Percentiles rank a stretch among this genome's conserved stretches.
Evolutionary conservation across 1,140 invertebrate species (phyloP).

Genomic region (Papilio polytes): DNA sequence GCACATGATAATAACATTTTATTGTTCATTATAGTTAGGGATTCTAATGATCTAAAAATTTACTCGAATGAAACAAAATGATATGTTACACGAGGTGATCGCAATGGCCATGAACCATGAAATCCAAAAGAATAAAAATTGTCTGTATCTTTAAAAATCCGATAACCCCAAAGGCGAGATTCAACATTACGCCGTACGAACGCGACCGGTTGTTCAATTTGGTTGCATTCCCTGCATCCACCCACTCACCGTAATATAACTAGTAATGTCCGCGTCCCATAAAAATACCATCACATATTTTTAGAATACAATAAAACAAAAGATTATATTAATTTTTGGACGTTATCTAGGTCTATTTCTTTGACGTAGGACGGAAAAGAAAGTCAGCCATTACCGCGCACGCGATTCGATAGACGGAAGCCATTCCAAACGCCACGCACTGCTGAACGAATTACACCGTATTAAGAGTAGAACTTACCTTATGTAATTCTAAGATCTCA

Average conservation of each 20-base stretch:
- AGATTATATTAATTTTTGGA: conserved; percentile 38
- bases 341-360: conserved; percentile 49
- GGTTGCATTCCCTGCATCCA: conserved; percentile 69
- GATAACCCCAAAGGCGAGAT: conserved; percentile 46
- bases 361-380: conserved; percentile 68
- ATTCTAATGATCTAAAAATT: background rate
- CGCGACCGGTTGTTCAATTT: conserved; percentile 61
- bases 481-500: conserved; percentile 64
- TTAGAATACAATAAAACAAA: conserved; percentile 44
- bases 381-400: conserved; percentile 83
- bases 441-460: conserved; percentile 49
- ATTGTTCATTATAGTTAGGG: too few species aligned
- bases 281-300: conserved; percentile 53
- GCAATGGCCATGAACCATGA: conserved; percentile 32
- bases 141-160: conserved; percentile 47
- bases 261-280: conserved; percentile 57
- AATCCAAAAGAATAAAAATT: conserved; percentile 38
- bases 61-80: background rate
- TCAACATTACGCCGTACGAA: conserved; percentile 52
- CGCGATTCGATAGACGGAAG: conserved; percentile 81
- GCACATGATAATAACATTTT: background rate
- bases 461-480: conserved; percentile 64
- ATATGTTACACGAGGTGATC: background rate
- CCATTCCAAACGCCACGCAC: conserved; percentile 78
- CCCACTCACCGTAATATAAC: conserved; percentile 63